Base-by-base conservation (phyloP, 2,797 vertebrate genomes). In the Fringilla coelebs region DNA sequence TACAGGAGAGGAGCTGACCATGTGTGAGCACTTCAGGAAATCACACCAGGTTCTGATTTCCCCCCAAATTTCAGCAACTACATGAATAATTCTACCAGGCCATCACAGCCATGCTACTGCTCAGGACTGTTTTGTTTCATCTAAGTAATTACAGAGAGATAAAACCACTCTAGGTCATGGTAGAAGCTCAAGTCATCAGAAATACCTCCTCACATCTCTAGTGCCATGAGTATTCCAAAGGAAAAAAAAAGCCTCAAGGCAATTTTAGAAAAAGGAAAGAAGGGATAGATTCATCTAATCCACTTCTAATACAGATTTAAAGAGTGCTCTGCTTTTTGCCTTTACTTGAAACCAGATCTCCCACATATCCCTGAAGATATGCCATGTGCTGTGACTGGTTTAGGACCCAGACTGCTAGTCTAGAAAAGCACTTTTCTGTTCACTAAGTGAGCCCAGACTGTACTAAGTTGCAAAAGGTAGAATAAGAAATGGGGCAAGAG, bases 1-100 rank as follows among this genome's bases (percentile, higher is more conserved):
- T 45, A 29, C 26, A 79, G 41, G 22, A 91, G 55, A 82, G 52
- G 70, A 86, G 60, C n/a, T 73, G 72, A 72, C 75, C 85, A 36
- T 54, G 65, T 77, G 28, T 51, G 38, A 94, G 22, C 38, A 43
- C 61, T 92, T 92, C 88, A 89, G 94, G 93, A 95, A 95, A 87
- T 91, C 86, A 82, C 63, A 79, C 45, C 38, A 86, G 57, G 15
- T 94, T 86, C 72, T 62, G 73, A 85, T 93, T 90, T 88, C 63
- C 38, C 52, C 60, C 38, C 40, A 82, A 15, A 81, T 95, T 90
- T 97, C 91, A 95, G 22, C 83, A 95, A 28, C 74, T 90, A 54
- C 9, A 3, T 24, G 87, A 93, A 89, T 79, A 93, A 76, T 91
- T 96, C 77, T 88, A 79, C n/a, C 13, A 29, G 68, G 57, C 31